These are phyloP conservation scores for Columba livia DNA, from an alignment of 2,113 vertebrate species.

Conservation along the genomic window DNA sequence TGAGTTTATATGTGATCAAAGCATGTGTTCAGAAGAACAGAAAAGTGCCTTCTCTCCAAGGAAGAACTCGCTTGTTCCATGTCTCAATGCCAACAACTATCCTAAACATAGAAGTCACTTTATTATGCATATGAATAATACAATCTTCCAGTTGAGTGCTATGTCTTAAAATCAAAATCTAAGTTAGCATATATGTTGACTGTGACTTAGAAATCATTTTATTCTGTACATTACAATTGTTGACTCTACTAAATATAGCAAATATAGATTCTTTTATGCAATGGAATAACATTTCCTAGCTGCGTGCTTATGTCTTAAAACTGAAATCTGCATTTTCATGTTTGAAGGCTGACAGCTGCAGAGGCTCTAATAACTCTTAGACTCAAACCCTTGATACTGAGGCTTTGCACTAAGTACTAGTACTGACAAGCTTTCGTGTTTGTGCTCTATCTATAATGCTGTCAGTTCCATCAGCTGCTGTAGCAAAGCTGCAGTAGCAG, in stretches of 20 bases:
- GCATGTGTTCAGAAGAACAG: not conserved
- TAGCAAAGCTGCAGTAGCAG: not conserved
- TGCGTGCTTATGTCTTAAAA: constrained; percentile 40
- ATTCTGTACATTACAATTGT: not conserved
- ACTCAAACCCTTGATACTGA: not conserved
- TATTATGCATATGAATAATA: constrained; percentile 5
- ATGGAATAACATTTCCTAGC: constrained; percentile 20
- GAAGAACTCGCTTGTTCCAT: not conserved
- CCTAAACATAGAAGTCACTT: not conserved
- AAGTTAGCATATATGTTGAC: not conserved
- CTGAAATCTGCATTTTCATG: constrained; percentile 16
- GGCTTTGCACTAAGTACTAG: constrained; percentile 35
- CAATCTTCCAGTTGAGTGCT: not conserved
- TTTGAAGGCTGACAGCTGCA: constrained; percentile 52
- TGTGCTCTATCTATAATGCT: not conserved
- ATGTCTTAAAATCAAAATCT: constrained; percentile 28
- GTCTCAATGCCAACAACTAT: not conserved
- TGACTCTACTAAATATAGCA: constrained; percentile 31
- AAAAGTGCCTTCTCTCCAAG: not conserved
- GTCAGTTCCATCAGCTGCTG: not conserved
- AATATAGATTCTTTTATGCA: constrained; percentile 33
- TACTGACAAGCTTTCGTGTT: constrained; percentile 9
- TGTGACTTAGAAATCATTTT: not conserved
- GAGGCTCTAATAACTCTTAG: constrained; percentile 5
- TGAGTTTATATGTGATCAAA: constrained; percentile 11